phyloP scores from a whole-genome alignment of 2,113 vertebrate genomes.

The Phasianus colchicus region DNA sequence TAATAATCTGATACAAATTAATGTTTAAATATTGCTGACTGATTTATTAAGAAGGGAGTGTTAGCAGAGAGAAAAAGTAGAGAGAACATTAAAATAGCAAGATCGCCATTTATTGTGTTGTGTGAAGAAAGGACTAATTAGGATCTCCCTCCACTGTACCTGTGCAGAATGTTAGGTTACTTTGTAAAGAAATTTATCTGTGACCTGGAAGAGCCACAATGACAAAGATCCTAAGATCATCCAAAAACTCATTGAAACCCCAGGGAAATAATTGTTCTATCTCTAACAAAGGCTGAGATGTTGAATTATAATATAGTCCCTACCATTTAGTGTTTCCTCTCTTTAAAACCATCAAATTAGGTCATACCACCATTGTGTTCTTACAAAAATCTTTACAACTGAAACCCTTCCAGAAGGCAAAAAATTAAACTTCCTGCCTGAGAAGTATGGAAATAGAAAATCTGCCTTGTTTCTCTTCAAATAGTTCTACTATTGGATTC shows the following conservation, averaged over 20 bases:
- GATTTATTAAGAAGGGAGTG: background rate
- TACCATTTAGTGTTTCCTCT: background rate
- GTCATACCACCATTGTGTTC: background rate
- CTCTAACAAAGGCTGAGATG: background rate
- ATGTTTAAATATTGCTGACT: background rate
- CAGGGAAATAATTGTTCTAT: background rate
- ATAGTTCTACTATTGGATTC: background rate
- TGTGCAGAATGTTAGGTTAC: background rate
- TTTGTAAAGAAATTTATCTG: background rate
- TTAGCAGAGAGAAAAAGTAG: background rate
- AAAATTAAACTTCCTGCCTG: constrained; percentile 48
- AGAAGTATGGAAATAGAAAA: background rate
- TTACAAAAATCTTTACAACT: constrained; percentile 10
- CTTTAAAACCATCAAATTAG: constrained; percentile 10
- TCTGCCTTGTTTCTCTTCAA: background rate
- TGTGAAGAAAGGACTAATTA: background rate
- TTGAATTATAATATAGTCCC: background rate
- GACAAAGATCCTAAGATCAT: background rate
- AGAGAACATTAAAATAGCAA: background rate
- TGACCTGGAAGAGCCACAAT: background rate
- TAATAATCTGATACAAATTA: background rate
- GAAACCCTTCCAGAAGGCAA: background rate
- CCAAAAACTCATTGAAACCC: background rate
- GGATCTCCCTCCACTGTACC: background rate
- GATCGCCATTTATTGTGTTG: background rate